These are phyloP conservation scores for Deilephila porcellus DNA, from an alignment of 2,888 invertebrate genomes.

Conservation along the genomic window DNA sequence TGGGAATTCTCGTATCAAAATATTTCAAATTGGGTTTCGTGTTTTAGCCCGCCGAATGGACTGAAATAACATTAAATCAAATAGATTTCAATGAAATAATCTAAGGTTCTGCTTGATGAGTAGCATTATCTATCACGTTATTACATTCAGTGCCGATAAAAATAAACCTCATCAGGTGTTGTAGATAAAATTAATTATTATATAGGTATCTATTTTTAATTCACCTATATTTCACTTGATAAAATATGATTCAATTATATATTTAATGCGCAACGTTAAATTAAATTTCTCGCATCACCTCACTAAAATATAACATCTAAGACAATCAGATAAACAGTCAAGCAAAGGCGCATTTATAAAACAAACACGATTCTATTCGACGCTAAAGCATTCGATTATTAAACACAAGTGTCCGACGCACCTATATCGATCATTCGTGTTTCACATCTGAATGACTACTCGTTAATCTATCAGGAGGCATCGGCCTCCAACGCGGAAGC, in stretches of 20 bases:
- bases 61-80: slow-evolving; percentile 10
- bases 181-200: too few relatives aligned
- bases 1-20: slow-evolving; percentile 1
- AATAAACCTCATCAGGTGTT: too few relatives aligned
- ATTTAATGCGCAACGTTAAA: not conserved
- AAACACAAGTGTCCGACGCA: slow-evolving; percentile 24
- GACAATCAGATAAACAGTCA: not conserved
- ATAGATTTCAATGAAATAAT: slow-evolving; percentile 10
- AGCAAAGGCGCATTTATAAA: not conserved
- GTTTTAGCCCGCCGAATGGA: slow-evolving; percentile 2
- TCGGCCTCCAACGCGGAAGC: slow-evolving; percentile 69
- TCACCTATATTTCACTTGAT: too few relatives aligned
- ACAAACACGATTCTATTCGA: not conserved
- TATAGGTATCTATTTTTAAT: too few relatives aligned
- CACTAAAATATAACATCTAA: not conserved
- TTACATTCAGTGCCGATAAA: not conserved
- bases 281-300: not conserved
- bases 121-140: not conserved
- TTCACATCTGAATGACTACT: slow-evolving; percentile 51
- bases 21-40: not conserved
- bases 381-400: slow-evolving; percentile 25
- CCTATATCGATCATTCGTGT: slow-evolving; percentile 39
- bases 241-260: not conserved
- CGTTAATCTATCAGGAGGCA: slow-evolving; percentile 59
- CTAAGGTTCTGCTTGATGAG: not conserved